Conservation (phyloP, 64 coral and sea anemone genomes). For the Platygyra sinensis region DNA sequence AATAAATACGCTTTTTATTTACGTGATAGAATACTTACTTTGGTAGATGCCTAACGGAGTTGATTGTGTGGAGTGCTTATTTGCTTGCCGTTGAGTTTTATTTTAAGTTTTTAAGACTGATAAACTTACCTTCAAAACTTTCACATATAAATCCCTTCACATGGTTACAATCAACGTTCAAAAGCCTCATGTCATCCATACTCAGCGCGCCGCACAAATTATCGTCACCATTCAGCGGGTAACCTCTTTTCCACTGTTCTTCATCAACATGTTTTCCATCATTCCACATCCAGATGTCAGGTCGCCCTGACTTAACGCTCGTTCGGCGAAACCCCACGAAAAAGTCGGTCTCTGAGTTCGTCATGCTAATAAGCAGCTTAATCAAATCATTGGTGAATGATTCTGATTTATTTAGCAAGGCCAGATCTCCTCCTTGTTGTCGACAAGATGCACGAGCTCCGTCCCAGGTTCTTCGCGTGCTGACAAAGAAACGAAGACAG, state of each 20-base stretch:
- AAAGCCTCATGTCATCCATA: not conserved
- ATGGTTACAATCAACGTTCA: not conserved
- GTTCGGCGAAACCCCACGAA: conserved; percentile 32
- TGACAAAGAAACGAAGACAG: conserved; percentile 45
- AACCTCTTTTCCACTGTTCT: conserved; percentile 23
- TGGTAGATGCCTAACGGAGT: too few species aligned
- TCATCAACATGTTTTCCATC: conserved; percentile 19
- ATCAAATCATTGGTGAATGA: not conserved
- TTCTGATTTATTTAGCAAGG: not conserved
- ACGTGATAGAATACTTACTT: too few species aligned
- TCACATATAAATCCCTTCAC: conserved; percentile 59
- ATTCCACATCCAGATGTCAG: conserved; percentile 29
- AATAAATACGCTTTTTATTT: too few species aligned
- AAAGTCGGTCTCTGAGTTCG: conserved; percentile 9
- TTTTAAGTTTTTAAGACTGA: not conserved
- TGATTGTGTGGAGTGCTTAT: too few species aligned
- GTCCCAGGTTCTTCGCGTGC: conserved; percentile 52
- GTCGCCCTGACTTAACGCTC: not conserved
- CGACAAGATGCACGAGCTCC: conserved; percentile 46
- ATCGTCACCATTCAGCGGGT: conserved; percentile 13
- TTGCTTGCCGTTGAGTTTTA: too few species aligned
- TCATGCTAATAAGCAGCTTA: conserved; percentile 19
- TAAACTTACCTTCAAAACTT: conserved; percentile 3
- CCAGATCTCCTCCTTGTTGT: conserved; percentile 40
- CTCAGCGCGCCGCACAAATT: conserved; percentile 12